Conservation (phyloP, 2,113 vertebrate species). For the Vicugna pacos region DNA sequence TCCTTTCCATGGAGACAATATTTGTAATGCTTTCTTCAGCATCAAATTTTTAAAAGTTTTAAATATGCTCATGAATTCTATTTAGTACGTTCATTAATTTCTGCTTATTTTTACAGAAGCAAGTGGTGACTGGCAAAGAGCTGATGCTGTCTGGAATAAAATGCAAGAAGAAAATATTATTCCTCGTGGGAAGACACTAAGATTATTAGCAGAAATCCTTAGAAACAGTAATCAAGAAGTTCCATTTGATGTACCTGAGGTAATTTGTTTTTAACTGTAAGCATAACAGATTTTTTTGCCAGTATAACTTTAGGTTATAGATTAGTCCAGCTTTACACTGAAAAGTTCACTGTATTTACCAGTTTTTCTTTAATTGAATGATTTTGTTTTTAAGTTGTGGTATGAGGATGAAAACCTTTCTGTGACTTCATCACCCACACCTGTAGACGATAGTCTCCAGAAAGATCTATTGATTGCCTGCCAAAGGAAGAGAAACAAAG, state of each 20-base stretch:
- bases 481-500: conserved; percentile 84
- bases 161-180: conserved; percentile 97
- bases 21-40: not conserved
- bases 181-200: conserved; percentile 92
- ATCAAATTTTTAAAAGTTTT: not conserved
- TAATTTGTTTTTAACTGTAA: conserved; percentile 82
- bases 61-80: not conserved
- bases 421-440: not conserved
- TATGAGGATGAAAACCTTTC: conserved; percentile 71
- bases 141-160: conserved; percentile 94
- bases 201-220: conserved; percentile 91
- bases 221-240: conserved; percentile 91
- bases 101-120: conserved; percentile 86
- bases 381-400: conserved; percentile 87
- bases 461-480: conserved; percentile 85
- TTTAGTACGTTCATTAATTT: not conserved
- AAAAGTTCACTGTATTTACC: not conserved
- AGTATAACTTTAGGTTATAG: not conserved
- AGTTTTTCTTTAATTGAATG: conserved; percentile 51
- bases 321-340: not conserved
- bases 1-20: not conserved
- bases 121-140: conserved; percentile 90
- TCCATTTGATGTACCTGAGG: conserved; percentile 94
- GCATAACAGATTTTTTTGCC: not conserved
- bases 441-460: conserved; percentile 13